A percentile compares a stretch with the other conserved stretches of the same genome.
Conservation (phyloP, 2,113 vertebrate genomes). For the Pleuronectes platessa region DNA sequence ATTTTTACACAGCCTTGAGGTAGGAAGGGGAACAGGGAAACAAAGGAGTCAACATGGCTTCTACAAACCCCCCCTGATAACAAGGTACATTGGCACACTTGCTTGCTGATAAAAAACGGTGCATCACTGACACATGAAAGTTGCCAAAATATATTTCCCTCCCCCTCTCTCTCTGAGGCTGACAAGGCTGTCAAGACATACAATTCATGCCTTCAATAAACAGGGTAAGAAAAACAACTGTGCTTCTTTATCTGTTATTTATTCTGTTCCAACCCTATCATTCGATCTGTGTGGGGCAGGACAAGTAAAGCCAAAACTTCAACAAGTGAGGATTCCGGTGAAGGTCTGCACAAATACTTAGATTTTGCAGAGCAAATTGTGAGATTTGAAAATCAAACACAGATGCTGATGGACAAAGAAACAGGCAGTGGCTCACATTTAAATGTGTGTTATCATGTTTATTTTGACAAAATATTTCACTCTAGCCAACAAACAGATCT, state of each 20-base stretch:
- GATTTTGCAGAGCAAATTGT: constrained; percentile 13
- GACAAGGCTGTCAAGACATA: constrained; percentile 49
- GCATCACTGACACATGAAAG: constrained; percentile 40
- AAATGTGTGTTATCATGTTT: constrained; percentile 32
- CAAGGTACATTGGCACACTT: constrained; percentile 34
- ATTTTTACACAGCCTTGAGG: constrained; percentile 47
- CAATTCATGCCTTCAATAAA: constrained; percentile 24
- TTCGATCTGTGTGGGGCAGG: constrained; percentile 15
- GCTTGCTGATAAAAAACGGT: constrained; percentile 53
- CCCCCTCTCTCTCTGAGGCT: constrained; percentile 22
- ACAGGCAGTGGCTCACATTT: neutral
- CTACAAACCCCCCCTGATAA: constrained; percentile 50
- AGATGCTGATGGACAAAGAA: constrained; percentile 5
- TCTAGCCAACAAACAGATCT: constrained; percentile 19
- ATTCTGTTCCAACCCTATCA: constrained; percentile 46
- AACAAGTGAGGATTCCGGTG: constrained; percentile 32
- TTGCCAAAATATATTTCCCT: constrained; percentile 9
- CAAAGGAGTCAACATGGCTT: constrained; percentile 43
- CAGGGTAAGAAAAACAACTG: constrained; percentile 57
- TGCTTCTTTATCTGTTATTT: constrained; percentile 56
- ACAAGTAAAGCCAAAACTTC: constrained; percentile 22
- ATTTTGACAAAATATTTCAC: constrained; percentile 26
- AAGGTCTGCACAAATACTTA: constrained; percentile 11
- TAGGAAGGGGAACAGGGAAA: constrained; percentile 31
- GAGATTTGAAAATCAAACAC: constrained; percentile 26